A percentile compares a stretch with the other conserved stretches of the same genome.
Evolutionary conservation across 2,888 invertebrate species (phyloP).

Genomic region (Lobophora halterata): DNA sequence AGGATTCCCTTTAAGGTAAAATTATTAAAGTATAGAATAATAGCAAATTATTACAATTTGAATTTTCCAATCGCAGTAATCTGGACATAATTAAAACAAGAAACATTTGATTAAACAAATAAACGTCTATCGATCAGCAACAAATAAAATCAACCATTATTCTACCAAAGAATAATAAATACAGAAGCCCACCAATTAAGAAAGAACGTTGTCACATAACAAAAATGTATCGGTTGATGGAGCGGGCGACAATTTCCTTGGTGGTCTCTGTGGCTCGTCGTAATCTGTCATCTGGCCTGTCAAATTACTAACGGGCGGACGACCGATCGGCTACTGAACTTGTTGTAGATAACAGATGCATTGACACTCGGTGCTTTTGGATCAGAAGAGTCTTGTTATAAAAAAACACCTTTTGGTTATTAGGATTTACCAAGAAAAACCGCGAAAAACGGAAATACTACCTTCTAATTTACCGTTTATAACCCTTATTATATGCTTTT

Average conservation of each 20-base stretch:
- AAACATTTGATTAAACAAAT: no score
- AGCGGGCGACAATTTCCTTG: slow-evolving; percentile 67
- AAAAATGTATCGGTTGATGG: slow-evolving; percentile 61
- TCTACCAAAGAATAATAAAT: slow-evolving; percentile 26
- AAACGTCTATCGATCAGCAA: slow-evolving; percentile 12
- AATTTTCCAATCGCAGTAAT: no score
- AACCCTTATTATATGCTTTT: no score
- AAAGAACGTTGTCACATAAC: slow-evolving; percentile 59
- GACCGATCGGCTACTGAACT: slow-evolving; percentile 79
- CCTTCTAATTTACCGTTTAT: no score
- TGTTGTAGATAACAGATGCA: slow-evolving; percentile 74
- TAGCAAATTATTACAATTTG: no score
- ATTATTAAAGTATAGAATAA: no score
- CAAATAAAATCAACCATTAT: slow-evolving; percentile 22
- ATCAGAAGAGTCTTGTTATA: slow-evolving; percentile 20
- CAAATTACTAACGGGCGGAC: slow-evolving; percentile 80
- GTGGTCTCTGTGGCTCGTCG: slow-evolving; percentile 67
- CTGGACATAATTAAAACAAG: no score
- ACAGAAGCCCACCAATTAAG: slow-evolving; percentile 68
- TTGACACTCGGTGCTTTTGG: slow-evolving; percentile 46
- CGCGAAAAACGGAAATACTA: no score
- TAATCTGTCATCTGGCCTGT: slow-evolving; percentile 81
- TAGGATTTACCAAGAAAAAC: slow-evolving; percentile 7
- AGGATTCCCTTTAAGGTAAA: no score
- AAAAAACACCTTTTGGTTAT: slow-evolving; percentile 32